Percentiles rank a stretch among this genome's conserved stretches.
Conservation (phyloP, 2,797 vertebrate genomes). For the Petrocephalus schoutedeni region DNA sequence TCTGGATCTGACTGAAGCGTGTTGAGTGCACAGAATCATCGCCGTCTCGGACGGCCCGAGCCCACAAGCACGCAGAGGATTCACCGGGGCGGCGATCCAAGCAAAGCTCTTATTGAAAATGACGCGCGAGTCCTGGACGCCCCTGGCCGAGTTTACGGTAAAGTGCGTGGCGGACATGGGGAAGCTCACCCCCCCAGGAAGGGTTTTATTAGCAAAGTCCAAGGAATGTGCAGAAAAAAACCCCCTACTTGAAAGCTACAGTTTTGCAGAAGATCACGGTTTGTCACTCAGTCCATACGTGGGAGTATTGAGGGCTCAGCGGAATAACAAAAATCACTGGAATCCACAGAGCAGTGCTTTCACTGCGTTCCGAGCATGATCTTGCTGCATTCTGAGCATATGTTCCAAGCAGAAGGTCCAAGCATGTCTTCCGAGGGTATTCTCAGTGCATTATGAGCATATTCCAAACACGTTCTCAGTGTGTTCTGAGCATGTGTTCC, state of each 20-base stretch:
- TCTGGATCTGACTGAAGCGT: background rate
- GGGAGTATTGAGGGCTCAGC: background rate
- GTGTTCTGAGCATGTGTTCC: too few relatives aligned
- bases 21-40: background rate
- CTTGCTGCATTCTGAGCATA: background rate
- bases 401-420: background rate
- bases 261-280: background rate
- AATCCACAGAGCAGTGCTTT: background rate
- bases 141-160: background rate
- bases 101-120: background rate
- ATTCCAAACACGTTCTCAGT: too few relatives aligned
- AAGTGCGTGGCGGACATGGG: background rate
- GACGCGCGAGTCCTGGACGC: background rate
- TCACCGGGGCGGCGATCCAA: background rate
- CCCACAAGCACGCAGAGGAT: background rate
- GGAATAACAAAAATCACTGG: background rate
- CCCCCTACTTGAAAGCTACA: background rate
- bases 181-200: background rate
- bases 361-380: background rate
- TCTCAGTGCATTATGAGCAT: background rate
- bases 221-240: background rate
- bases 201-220: background rate
- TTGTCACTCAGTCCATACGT: background rate
- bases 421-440: background rate
- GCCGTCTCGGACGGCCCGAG: background rate